Evolutionary conservation across 1,140 invertebrate genomes (phyloP).

Genomic region (Trichogramma pretiosum): DNA sequence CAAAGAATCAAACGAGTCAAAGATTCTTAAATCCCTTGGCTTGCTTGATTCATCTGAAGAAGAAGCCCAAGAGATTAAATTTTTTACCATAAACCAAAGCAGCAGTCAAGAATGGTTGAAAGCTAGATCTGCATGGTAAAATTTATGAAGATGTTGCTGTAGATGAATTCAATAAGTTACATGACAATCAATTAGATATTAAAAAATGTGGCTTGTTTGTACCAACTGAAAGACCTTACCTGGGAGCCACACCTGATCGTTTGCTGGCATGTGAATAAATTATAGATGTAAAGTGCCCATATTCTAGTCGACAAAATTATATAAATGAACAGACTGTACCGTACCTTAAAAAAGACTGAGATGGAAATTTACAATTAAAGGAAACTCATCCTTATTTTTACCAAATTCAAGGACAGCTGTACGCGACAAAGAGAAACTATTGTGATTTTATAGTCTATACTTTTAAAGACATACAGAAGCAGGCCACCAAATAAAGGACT

Average conservation of each 20-base stretch:
- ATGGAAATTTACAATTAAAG: not conserved
- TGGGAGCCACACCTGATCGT: not conserved
- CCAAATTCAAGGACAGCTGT: slow-evolving; percentile 14
- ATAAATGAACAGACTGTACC: not conserved
- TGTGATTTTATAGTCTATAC: slow-evolving; percentile 14
- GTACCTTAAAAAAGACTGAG: not conserved
- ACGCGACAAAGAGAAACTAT: slow-evolving; percentile 5
- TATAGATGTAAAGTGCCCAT: slow-evolving; percentile 1
- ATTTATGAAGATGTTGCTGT: not conserved
- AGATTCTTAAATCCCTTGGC: not conserved
- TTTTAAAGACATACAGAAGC: slow-evolving; percentile 1
- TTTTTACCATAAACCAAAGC: not conserved
- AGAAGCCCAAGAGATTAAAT: not conserved
- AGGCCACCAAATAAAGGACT: too few relatives aligned
- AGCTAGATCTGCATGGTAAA: not conserved
- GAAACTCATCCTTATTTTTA: slow-evolving; percentile 14
- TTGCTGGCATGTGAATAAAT: not conserved
- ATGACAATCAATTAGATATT: slow-evolving; percentile 1
- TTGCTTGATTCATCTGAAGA: not conserved
- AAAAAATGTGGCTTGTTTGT: slow-evolving; percentile 4
- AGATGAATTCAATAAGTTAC: not conserved
- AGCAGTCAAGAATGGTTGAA: not conserved
- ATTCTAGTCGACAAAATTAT: not conserved
- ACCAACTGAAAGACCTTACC: not conserved
- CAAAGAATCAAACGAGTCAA: not conserved